A percentile compares a stretch with the other conserved stretches of the same genome.
Conservation (phyloP, 2,797 vertebrate species). For the Australoheros facetus region DNA sequence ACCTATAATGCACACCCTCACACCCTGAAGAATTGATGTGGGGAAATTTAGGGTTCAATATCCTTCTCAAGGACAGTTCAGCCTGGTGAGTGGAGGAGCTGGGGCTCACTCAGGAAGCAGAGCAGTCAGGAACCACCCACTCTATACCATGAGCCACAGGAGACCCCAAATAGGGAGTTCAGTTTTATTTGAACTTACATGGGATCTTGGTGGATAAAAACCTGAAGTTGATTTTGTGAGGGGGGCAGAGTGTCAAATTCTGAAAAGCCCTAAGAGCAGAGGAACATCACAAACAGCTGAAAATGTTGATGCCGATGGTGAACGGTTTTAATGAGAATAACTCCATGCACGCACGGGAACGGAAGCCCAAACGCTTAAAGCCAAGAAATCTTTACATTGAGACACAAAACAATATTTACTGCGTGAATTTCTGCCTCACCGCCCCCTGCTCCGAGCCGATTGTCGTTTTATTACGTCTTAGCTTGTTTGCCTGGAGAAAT, state of each 20-base stretch:
- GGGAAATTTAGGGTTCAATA: accelerated
- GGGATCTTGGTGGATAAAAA: not conserved
- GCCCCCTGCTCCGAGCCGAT: not conserved
- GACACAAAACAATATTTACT: not conserved
- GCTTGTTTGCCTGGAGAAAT: slow-evolving; percentile 32
- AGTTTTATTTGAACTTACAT: not conserved
- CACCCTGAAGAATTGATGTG: not conserved
- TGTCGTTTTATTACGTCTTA: slow-evolving; percentile 27
- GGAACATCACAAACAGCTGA: not conserved
- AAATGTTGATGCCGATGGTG: not conserved
- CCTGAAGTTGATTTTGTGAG: not conserved
- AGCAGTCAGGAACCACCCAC: not conserved
- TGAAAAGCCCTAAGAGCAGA: not conserved
- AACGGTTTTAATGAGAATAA: too few species aligned
- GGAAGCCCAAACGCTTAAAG: not conserved
- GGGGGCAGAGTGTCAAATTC: accelerated
- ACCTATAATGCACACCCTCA: not conserved
- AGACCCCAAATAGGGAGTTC: not conserved
- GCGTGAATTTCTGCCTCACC: not conserved
- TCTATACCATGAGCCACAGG: not conserved
- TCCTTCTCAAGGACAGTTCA: not conserved
- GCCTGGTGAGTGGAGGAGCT: not conserved
- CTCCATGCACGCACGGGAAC: too few species aligned
- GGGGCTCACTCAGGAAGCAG: not conserved
- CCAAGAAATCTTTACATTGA: not conserved